Base-by-base conservation (phyloP, 2,888 invertebrate species). In the Alcis repandata region DNA sequence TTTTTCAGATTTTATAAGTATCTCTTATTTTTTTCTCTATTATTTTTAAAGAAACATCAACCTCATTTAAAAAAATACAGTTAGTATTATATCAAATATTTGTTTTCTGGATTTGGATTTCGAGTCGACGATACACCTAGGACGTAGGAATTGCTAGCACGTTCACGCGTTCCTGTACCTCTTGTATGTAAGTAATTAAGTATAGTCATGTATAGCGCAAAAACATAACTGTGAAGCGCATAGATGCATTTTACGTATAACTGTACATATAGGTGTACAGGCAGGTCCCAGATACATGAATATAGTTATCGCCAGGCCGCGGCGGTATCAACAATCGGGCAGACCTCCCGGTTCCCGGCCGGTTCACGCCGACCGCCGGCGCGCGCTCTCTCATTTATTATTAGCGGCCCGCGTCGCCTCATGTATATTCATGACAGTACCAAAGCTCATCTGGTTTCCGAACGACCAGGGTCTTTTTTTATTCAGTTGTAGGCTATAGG, bases 401-500 rank as follows among this genome's bases (percentile, higher is more conserved):
- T 66, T 60, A 65, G 38, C 65, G 57, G 56, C 40, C 57, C 60
- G 52, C 60, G 51, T 46, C 46, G 52, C 43, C 33, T 57, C 45
- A 61, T 66, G 51, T 66, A 57, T 62, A 67, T 64, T 62, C 43
- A 63, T 62, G 59, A 45, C 59, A 62, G 60, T 51, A 48, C 46
- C 17, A 11, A 52, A 61, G 60, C 65, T 60, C 60, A 33, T 40
- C 46, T 17, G 27, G n/a, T n/a, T n/a, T n/a, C n/a, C n/a, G n/a
- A n/a, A n/a, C n/a, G n/a, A n/a, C n/a, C n/a, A n/a, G n/a, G n/a
- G n/a, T n/a, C n/a, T n/a, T n/a, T n/a, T n/a, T n/a, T n/a, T n/a
- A n/a, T n/a, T n/a, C n/a, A n/a, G n/a, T n/a, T n/a, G n/a, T n/a
- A n/a, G n/a, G n/a, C n/a, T n/a, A n/a, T n/a, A n/a, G n/a, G n/a